phyloP scores from a whole-genome alignment of 2,888 invertebrate species.

The Cynaeus angustus region DNA sequence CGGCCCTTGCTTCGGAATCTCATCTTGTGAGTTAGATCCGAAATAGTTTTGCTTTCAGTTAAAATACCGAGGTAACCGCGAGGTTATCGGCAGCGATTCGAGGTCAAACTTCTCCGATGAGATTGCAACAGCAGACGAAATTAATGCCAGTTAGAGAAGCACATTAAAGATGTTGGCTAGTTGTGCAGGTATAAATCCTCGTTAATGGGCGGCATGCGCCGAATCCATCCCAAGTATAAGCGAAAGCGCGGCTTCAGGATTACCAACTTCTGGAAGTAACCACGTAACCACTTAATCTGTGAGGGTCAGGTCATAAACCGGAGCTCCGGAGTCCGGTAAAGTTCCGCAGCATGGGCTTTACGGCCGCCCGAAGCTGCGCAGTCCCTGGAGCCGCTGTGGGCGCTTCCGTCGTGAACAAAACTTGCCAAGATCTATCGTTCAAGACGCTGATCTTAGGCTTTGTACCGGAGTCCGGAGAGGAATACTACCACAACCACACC shows the following conservation, averaged over 20 bases:
- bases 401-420: slow-evolving; percentile 51
- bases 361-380: slow-evolving; percentile 59
- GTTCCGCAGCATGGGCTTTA: slow-evolving; percentile 63
- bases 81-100: slow-evolving; percentile 38
- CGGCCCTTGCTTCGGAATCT: slow-evolving; percentile 26
- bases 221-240: slow-evolving; percentile 43
- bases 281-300: slow-evolving; percentile 70
- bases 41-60: slow-evolving; percentile 43
- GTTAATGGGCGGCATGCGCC: slow-evolving; percentile 48
- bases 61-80: slow-evolving; percentile 36
- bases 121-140: slow-evolving; percentile 36
- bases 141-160: slow-evolving; percentile 46
- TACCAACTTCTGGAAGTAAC: slow-evolving; percentile 69
- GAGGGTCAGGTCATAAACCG: slow-evolving; percentile 70
- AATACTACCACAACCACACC: slow-evolving; percentile 15
- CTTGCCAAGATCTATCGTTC: slow-evolving; percentile 48
- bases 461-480: slow-evolving; percentile 27
- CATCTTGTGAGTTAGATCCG: slow-evolving; percentile 26
- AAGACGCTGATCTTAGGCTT: slow-evolving; percentile 46
- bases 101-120: slow-evolving; percentile 8
- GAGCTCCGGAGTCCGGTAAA: slow-evolving; percentile 65
- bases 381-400: slow-evolving; percentile 46
- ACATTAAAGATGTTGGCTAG: slow-evolving; percentile 49
- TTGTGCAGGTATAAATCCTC: slow-evolving; percentile 52
- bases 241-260: slow-evolving; percentile 55